These are phyloP conservation scores for Dryococelus australis DNA, from an alignment of 2,888 invertebrate species.

Conservation along the genomic window DNA sequence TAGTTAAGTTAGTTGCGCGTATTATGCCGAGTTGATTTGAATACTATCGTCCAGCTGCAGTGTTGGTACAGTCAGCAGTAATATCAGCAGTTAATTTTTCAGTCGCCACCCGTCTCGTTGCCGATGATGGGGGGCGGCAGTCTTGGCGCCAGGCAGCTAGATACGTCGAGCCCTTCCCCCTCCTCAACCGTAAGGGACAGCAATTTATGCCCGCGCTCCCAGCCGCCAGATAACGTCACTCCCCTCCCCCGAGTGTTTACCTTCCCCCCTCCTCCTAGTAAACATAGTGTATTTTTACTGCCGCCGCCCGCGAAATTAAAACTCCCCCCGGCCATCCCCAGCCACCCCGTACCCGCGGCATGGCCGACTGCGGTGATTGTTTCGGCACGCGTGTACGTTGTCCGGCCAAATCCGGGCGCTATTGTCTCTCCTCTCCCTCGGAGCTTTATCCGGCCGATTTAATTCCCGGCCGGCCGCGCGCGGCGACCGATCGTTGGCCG, in stretches of 20 bases:
- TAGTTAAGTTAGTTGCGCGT: too few species aligned
- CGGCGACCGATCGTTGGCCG: background rate
- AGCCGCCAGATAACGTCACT: background rate
- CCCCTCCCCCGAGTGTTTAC: background rate
- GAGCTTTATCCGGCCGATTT: background rate
- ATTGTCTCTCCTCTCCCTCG: background rate
- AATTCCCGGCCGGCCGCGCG: background rate
- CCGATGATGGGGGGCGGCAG: too few species aligned
- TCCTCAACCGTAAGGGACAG: too few species aligned
- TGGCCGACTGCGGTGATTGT: conserved; percentile 4
- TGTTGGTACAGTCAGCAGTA: too few species aligned
- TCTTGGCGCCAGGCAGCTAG: too few species aligned
- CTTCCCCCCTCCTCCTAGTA: background rate
- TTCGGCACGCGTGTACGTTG: background rate
- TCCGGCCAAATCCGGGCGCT: background rate
- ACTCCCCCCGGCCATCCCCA: background rate
- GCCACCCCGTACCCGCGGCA: background rate
- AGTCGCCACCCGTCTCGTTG: too few species aligned
- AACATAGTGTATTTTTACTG: background rate
- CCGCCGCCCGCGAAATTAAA: background rate
- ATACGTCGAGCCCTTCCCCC: too few species aligned
- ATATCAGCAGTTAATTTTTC: too few species aligned
- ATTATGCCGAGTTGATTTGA: too few species aligned
- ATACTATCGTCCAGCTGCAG: too few species aligned
- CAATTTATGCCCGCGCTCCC: too few species aligned